These are phyloP conservation scores for Coelopa frigida DNA, from an alignment of 1,140 invertebrate species.

Conservation along the genomic window DNA sequence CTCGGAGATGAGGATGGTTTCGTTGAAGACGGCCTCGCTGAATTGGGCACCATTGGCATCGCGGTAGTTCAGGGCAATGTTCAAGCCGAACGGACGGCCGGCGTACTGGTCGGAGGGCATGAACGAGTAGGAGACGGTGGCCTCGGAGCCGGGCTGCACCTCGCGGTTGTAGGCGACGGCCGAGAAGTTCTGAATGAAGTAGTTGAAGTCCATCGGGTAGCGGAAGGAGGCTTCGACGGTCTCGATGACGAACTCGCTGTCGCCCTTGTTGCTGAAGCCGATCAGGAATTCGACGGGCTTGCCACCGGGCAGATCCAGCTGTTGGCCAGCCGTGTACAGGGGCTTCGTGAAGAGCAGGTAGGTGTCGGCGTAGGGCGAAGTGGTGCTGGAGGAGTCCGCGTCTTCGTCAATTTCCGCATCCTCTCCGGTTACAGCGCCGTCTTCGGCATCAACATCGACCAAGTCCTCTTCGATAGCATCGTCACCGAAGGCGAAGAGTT, in stretches of 20 bases:
- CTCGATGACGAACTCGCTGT: conserved; percentile 84
- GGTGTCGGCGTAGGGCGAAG: conserved; percentile 89
- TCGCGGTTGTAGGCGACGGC: conserved; percentile 80
- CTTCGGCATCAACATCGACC: conserved; percentile 65
- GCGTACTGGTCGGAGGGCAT: conserved; percentile 91
- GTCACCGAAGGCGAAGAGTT: conserved; percentile 60
- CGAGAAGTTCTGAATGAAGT: conserved; percentile 97
- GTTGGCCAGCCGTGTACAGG: conserved; percentile 34
- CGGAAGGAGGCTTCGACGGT: conserved; percentile 94
- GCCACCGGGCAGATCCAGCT: conserved; percentile 58
- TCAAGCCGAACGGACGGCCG: conserved; percentile 90
- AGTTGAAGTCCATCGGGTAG: conserved; percentile 97
- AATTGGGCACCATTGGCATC: conserved; percentile 64
- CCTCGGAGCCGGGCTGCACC: conserved; percentile 86
- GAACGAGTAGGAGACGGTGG: conserved; percentile 92
- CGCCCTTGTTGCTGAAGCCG: conserved; percentile 92
- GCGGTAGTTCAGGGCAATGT: conserved; percentile 88
- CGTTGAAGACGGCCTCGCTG: conserved; percentile 93
- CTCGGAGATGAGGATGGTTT: conserved; percentile 95
- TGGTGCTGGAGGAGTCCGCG: conserved; percentile 51
- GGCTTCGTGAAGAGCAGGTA: conserved; percentile 90
- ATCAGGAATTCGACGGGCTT: conserved; percentile 90
- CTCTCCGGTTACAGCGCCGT: conserved; percentile 53
- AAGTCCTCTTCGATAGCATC: conserved; percentile 70
- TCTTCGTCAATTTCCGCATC: conserved; percentile 62